Conservation (phyloP, 2,888 invertebrate genomes). For the Dolichomitus sp. region DNA sequence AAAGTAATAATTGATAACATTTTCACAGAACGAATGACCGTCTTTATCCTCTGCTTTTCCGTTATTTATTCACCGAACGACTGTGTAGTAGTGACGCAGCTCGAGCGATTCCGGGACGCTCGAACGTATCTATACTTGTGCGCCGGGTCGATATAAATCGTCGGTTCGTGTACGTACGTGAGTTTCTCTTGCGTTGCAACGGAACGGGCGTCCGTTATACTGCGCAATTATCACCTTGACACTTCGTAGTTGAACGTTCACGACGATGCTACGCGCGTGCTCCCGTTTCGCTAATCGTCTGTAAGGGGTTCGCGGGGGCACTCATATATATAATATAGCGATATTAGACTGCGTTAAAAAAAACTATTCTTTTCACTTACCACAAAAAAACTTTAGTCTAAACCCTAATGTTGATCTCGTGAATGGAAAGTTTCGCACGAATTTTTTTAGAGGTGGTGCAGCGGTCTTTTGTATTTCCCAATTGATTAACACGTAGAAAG, state of each 20-base stretch:
- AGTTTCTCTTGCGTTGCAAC: conserved; percentile 35
- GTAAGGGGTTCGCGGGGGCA: background rate
- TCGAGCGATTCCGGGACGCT: conserved; percentile 8
- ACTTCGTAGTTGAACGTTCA: conserved; percentile 3
- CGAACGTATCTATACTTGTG: conserved; percentile 7
- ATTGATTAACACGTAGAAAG: no score
- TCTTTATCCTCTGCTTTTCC: background rate
- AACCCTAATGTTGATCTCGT: no score
- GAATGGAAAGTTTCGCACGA: no score
- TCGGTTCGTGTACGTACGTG: conserved; percentile 36
- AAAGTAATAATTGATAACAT: background rate
- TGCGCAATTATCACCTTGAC: conserved; percentile 69
- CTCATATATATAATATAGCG: background rate
- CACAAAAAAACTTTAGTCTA: no score
- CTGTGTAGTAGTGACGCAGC: background rate
- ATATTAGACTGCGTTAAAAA: no score
- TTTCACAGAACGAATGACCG: background rate
- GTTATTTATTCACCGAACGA: background rate
- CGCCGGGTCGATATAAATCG: conserved; percentile 61
- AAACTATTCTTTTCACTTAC: no score
- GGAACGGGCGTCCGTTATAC: conserved; percentile 44
- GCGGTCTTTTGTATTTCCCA: no score
- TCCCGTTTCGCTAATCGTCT: conserved; percentile 27
- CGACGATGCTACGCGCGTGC: conserved; percentile 22
- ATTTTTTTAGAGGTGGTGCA: no score